Evolutionary conservation across 1,140 invertebrate species (phyloP), one percentile per base, ranked within the genome.

Genomic region (Pinna nobilis): DNA sequence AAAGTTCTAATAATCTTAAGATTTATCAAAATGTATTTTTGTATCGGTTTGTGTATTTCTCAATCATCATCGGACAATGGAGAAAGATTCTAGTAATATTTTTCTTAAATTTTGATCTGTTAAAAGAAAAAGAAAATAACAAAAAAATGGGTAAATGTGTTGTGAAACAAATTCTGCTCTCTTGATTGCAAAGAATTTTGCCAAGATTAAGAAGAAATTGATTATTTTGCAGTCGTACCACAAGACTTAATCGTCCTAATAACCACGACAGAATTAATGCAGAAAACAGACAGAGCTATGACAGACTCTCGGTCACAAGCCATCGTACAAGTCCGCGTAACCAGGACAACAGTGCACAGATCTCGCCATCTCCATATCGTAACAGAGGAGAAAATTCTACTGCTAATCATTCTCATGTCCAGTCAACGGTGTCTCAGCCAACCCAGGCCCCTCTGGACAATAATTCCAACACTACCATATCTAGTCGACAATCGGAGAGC

Each of bases 281-380:
- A 25, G 79, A 81, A 15, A 76, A 70, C 67, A 59, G 79, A 50
- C 35, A 63, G 50, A 64, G 59, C 49, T 70, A 75, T 37, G 79
- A 81, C 37, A 74, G 79, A 39, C 55, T 61, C 33, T 49, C 53
- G n/a, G 32, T 49, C 47, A 47, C 28, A 30, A 64, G 65, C 49
- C 68, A 72, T 23, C 61, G 73, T 55, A 79, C 77, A 61, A 79
- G 74, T 73, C 70, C 77, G 44, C 35, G 71, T n/a, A 71, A 68
- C 23, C 65, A 70, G 30, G 75, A 69, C 28, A 63, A 61, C 57
- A 37, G 57, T 41, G n/a, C n/a, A 28, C 55, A 55, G 59, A 63
- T 60, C 51, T 67, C 70, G 55, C 66, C 64, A 41, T 37, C 66
- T 50, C 55, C 51, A 2, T 80, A 75, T 41, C 64, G 68, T 39